Evolutionary conservation across 2,113 vertebrate genomes (phyloP), one percentile per base, ranked within the genome.

Genomic region (Psittacula cyanocephala): DNA sequence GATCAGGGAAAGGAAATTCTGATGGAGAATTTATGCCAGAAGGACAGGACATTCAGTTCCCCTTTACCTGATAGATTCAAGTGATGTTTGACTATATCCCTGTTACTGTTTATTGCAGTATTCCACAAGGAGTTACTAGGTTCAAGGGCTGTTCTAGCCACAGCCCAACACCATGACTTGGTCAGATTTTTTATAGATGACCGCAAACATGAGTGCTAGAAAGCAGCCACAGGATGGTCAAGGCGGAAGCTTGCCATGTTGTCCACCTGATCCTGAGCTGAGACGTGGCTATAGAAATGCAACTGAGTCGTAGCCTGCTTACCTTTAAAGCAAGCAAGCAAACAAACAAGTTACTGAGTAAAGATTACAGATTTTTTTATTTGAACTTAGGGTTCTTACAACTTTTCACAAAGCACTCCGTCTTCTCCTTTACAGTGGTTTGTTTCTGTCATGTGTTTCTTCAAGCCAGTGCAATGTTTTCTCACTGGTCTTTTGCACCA

Each of bases 131-230:
- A 86, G 10, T 74, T 91, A 43, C 50, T 43, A 70, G 31, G 13
- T 67, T 22, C 68, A 71, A 12, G 24, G 47, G n/a, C 60, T 82
- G 29, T 23, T 82, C 13, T 46, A 77, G 52, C 53, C 25, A 5
- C 64, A 77, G 31, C 31, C n/a, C 62, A 64, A 9, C 39, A 43
- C n/a, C 27, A 28, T 0, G 0, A 37, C 33, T 89, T 1, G 0
- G 10, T 80, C 2, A 10, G 27, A 17, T 12, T 25, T 31, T 81
- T 16, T 57, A n/a, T 60, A 9, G 22, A 6, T 50, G 29, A 49
- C 22, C n/a, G 53, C 18, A 70, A 53, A 25, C 29, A 13, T 0
- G 0, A 84, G 31, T n/a, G 11, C 50, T 63, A 49, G 69, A 84
- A 95, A 57, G 33, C 57, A 89, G 68, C 53, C 41, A 35, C 37